Evolutionary conservation across 2,888 invertebrate species (phyloP).

Genomic region (Camponotus fellah): DNA sequence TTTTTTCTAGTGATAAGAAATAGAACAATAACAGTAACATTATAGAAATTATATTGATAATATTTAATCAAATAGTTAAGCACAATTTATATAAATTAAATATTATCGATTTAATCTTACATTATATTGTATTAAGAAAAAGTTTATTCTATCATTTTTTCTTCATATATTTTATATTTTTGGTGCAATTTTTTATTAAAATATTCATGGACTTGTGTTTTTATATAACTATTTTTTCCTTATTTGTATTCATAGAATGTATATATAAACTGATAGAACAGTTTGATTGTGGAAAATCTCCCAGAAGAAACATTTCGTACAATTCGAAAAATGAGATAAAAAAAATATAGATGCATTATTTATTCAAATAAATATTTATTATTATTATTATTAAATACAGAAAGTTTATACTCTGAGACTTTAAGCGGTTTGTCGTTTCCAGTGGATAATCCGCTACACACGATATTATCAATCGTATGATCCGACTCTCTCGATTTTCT

Average conservation of each 20-base stretch:
- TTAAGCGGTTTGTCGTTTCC: background rate
- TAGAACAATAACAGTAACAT: too few relatives aligned
- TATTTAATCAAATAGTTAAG: too few relatives aligned
- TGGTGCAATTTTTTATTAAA: background rate
- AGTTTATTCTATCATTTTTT: too few relatives aligned
- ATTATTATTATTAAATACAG: background rate
- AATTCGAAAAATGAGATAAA: background rate
- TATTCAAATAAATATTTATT: background rate
- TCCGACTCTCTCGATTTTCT: slow-evolving; percentile 60
- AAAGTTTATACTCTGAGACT: background rate
- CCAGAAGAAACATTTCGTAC: background rate
- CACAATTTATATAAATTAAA: too few relatives aligned
- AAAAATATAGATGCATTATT: background rate
- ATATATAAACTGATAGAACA: background rate
- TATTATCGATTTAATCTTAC: too few relatives aligned
- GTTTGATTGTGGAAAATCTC: background rate
- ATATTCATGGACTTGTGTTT: background rate
- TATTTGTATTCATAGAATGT: background rate
- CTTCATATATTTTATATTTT: background rate
- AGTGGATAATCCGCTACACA: background rate
- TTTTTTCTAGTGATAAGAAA: too few relatives aligned
- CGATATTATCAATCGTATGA: slow-evolving; percentile 52
- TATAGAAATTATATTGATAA: too few relatives aligned
- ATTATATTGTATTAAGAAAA: too few relatives aligned
- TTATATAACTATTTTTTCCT: background rate